Evolutionary conservation across 92 coral and sea anemone species (phyloP).

Genomic region (Palythoa grandis): DNA sequence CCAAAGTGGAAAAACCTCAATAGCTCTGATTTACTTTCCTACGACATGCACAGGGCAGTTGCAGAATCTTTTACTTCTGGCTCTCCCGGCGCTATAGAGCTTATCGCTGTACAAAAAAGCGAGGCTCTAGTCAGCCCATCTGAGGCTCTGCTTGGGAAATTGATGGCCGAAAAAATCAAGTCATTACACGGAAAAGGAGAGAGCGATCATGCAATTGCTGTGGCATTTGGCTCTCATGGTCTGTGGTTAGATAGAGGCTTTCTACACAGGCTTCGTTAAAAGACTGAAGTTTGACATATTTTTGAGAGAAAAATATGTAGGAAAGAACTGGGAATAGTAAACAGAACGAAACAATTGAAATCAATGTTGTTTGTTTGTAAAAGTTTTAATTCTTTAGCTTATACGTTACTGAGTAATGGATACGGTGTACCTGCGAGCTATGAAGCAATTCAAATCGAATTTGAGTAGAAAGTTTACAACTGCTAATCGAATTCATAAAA

Average conservation of each 20-base stretch:
- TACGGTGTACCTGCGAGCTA: too few species aligned
- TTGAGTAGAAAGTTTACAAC: too few species aligned
- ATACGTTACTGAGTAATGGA: too few species aligned
- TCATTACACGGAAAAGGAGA: constrained; percentile 56
- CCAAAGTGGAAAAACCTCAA: constrained; percentile 56
- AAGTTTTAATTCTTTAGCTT: too few species aligned
- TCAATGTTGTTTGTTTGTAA: too few species aligned
- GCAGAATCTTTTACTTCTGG: constrained; percentile 29
- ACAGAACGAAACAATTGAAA: background rate
- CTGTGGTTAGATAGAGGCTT: constrained; percentile 61
- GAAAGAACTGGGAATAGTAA: background rate
- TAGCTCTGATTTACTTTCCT: constrained; percentile 52
- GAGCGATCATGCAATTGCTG: constrained; percentile 53
- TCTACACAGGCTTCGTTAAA: constrained; percentile 47
- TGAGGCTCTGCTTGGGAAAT: constrained; percentile 59
- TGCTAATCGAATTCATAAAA: too few species aligned
- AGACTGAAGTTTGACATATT: background rate
- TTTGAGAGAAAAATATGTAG: background rate
- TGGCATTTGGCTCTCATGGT: constrained; percentile 64
- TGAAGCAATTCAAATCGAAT: too few species aligned
- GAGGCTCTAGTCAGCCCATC: background rate
- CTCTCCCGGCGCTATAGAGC: background rate
- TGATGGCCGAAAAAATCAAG: constrained; percentile 62
- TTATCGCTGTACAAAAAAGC: background rate
- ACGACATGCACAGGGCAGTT: constrained; percentile 51